phyloP scores from a whole-genome alignment of 2,888 invertebrate genomes.

The Melipona bicolor region DNA sequence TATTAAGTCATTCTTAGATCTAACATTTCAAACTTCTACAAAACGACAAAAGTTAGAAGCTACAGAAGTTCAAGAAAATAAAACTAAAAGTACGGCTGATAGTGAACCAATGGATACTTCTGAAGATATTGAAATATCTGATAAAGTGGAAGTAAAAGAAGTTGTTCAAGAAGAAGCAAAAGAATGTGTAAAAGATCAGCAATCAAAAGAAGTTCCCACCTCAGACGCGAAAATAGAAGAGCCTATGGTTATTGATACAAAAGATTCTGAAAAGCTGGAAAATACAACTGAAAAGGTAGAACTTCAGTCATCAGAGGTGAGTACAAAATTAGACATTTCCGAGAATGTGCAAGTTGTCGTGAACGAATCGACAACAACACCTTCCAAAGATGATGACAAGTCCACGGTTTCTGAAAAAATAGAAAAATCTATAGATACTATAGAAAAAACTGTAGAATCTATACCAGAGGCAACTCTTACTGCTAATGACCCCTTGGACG shows the following conservation, averaged over 20 bases:
- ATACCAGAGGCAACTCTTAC: conserved; percentile 26
- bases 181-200: conserved; percentile 74
- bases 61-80: conserved; percentile 52
- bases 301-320: conserved; percentile 45
- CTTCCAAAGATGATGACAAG: conserved; percentile 52
- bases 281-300: conserved; percentile 38
- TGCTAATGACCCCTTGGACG: conserved; percentile 46
- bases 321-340: conserved; percentile 40
- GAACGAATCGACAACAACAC: conserved; percentile 25
- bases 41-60: conserved; percentile 81
- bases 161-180: conserved; percentile 38
- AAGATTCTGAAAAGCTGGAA: conserved; percentile 58
- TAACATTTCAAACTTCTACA: conserved; percentile 81
- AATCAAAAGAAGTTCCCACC: conserved; percentile 72
- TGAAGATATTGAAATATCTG: conserved; percentile 74
- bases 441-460: conserved; percentile 56
- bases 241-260: conserved; percentile 49
- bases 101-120: conserved; percentile 80
- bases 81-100: conserved; percentile 43
- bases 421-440: conserved; percentile 41
- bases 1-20: conserved; percentile 87
- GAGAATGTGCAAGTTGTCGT: conserved; percentile 41
- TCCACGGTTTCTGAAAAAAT: conserved; percentile 41
- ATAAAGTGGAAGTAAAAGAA: conserved; percentile 59
- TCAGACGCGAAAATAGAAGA: conserved; percentile 46